Evolutionary conservation across 1,140 invertebrate genomes (phyloP).

Genomic region (Vanessa atalanta): DNA sequence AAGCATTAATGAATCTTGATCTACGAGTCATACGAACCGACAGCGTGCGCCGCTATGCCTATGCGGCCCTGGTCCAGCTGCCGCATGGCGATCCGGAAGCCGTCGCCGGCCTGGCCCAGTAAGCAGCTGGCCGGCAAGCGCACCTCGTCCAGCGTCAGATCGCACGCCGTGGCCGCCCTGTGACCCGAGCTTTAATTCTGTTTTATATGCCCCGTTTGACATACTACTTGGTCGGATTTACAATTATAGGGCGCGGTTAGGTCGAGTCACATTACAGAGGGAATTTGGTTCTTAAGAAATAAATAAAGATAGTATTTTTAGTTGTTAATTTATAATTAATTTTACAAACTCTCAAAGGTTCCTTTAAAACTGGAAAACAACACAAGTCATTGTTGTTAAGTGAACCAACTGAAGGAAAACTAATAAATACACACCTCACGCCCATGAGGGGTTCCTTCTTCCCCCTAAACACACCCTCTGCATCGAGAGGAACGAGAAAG

Average conservation of each 20-base stretch:
- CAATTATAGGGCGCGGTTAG: background rate
- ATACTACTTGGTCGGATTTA: background rate
- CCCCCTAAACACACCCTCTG: constrained; percentile 77
- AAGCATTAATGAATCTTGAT: no score
- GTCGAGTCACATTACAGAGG: background rate
- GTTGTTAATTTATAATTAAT: no score
- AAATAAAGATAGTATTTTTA: no score
- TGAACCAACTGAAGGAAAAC: background rate
- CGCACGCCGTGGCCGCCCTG: constrained; percentile 88
- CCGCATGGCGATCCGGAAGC: constrained; percentile 95
- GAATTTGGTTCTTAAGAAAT: background rate
- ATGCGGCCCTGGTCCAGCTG: constrained; percentile 88
- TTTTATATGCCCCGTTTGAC: constrained; percentile 54
- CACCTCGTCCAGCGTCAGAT: constrained; percentile 88
- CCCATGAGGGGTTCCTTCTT: constrained; percentile 72
- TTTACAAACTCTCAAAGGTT: no score
- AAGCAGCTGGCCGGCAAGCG: constrained; percentile 84
- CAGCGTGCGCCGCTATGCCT: constrained; percentile 91
- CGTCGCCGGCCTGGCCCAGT: constrained; percentile 83
- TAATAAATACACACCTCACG: constrained; percentile 57
- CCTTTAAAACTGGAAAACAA: no score
- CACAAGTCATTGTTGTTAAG: no score
- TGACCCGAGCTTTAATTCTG: constrained; percentile 81
- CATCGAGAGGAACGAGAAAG: constrained; percentile 76
- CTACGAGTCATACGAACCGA: constrained; percentile 63